Evolutionary conservation across 2,113 vertebrate species (phyloP).

Genomic region (Myiagra hebetior): DNA sequence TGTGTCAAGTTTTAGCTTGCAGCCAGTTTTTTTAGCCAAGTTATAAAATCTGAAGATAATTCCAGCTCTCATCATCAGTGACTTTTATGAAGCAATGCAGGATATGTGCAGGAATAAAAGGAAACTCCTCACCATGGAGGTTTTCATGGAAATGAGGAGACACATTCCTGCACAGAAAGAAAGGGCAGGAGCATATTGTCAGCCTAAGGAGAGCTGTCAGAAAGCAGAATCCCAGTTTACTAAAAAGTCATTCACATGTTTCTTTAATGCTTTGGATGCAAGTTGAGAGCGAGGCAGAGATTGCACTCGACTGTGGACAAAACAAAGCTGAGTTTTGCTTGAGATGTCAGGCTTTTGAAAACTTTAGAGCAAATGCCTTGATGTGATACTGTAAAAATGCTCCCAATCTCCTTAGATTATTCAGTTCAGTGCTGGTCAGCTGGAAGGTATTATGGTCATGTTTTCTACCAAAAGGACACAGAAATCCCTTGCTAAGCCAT

Average conservation of each 20-base stretch:
- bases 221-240: neutral
- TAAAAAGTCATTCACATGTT: neutral
- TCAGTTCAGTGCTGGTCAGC: neutral
- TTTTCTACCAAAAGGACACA: neutral
- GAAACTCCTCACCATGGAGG: neutral
- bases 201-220: neutral
- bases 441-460: neutral
- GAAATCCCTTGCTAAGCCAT: neutral
- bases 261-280: neutral
- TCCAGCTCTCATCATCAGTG: neutral
- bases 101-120: neutral
- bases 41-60: conserved; percentile 24
- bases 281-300: neutral
- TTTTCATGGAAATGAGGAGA: neutral
- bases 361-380: neutral
- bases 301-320: neutral
- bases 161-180: neutral
- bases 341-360: neutral
- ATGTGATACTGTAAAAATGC: neutral
- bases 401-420: neutral
- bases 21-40: conserved; percentile 20
- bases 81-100: conserved; percentile 2
- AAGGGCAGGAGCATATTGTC: neutral
- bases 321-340: neutral
- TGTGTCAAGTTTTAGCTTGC: conserved; percentile 29